Base-by-base conservation (phyloP, 1,140 invertebrate genomes). In the Dendroctonus ponderosae region DNA sequence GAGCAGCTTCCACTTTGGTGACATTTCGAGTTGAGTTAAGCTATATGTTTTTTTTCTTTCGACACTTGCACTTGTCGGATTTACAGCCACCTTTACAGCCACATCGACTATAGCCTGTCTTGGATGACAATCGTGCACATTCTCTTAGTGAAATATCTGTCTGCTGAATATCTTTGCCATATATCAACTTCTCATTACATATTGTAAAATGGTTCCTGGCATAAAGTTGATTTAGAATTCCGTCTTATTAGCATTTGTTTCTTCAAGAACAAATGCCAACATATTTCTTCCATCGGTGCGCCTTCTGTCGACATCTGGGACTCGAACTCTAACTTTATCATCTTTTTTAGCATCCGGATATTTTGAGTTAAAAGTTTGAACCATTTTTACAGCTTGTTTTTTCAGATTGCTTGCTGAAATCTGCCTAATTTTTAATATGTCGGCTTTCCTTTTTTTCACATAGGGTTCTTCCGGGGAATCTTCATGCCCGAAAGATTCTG, bases 21-120 rank as follows among this genome's bases (percentile, higher is more conserved):
- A 62, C 66, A 70, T 62, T 71, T 74, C 40, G 66, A 74, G 52
- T 67, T 73, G 58, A n/a, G n/a, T n/a, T n/a, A n/a, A n/a, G n/a
- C n/a, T 68, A 73, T 51, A 69, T 9, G 50, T 9, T 11, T 62
- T 48, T 57, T 40, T 5, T 37, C 26, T 62, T 62, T 12, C 66
- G 68, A 61, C 69, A 74, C 43, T 67, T 69, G 62, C 72, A 74
- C 52, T 60, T 64, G 11, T 69, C 70, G 42, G 69, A 65, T 57
- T 49, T 65, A 63, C 69, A 72, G 52, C 68, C 62, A 14, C 40
- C 41, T 2, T 5, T 51, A 51, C 70, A 72, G 58, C 66, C 61
- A 62, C 70, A 72, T 39, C 64, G 65, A 49, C 67, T 63, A 65
- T 70, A 71, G 15, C 71, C 71, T 73, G 57, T 68, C 54, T 69